phyloP scores from a whole-genome alignment of 2,797 vertebrate genomes.

The Erithacus rubecula region DNA sequence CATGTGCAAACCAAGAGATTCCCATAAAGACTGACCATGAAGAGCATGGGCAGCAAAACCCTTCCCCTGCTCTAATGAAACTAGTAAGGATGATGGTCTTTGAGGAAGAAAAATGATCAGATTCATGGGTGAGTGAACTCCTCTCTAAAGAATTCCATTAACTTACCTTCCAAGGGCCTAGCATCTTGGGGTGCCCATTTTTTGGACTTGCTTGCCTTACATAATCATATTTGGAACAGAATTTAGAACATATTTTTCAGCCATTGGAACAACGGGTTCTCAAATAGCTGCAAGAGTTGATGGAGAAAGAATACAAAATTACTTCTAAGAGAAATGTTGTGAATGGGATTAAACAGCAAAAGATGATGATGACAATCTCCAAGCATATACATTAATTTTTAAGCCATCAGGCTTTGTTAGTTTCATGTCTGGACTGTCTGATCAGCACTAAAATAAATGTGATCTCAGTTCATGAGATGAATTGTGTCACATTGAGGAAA shows the following conservation, averaged over 20 bases:
- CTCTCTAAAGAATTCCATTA: background rate
- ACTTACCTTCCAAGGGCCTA: background rate
- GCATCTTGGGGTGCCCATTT: background rate
- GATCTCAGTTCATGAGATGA: background rate
- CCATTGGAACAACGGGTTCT: background rate
- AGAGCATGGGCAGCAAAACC: background rate
- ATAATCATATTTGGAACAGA: background rate
- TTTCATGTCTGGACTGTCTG: background rate
- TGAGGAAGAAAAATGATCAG: background rate
- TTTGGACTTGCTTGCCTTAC: background rate
- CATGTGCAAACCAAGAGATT: fast-evolving
- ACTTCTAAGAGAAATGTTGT: background rate
- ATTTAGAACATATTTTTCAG: background rate
- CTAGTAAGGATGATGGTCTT: background rate
- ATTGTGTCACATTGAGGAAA: background rate
- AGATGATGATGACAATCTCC: background rate
- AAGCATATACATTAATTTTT: background rate
- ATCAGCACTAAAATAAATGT: background rate
- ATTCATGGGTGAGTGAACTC: background rate
- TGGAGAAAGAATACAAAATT: background rate
- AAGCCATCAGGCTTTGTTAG: background rate
- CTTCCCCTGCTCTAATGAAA: background rate
- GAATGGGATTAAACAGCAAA: background rate
- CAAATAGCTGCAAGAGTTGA: background rate
- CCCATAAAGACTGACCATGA: background rate